These are phyloP conservation scores for Tupaia chinensis DNA, from an alignment of 2,113 vertebrate species.

Conservation along the genomic window DNA sequence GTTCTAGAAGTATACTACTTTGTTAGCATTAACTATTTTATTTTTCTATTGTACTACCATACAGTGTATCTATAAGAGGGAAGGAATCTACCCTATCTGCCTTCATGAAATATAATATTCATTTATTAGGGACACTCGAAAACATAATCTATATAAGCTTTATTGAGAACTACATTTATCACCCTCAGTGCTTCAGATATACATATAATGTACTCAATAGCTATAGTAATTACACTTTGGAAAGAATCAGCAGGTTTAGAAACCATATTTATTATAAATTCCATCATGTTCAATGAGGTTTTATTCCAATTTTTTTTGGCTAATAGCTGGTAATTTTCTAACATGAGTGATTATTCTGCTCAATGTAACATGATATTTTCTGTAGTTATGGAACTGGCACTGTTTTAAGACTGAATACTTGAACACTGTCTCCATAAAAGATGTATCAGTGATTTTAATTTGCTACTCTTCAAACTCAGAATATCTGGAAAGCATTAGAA, in stretches of 20 bases:
- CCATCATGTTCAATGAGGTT: background rate
- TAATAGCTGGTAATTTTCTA: constrained; percentile 28
- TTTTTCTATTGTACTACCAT: background rate
- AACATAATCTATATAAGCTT: background rate
- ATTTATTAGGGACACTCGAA: constrained; percentile 3
- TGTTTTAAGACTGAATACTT: background rate
- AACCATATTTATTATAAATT: background rate
- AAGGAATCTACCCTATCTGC: background rate
- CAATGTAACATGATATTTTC: background rate
- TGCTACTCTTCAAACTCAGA: background rate
- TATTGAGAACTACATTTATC: background rate
- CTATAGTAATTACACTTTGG: background rate
- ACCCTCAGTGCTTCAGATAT: background rate
- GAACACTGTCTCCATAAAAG: background rate
- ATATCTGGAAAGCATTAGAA: background rate
- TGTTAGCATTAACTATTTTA: background rate
- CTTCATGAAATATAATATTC: background rate
- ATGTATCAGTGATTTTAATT: background rate
- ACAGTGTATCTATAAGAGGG: background rate
- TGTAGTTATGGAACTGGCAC: background rate
- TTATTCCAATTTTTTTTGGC: background rate
- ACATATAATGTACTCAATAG: background rate
- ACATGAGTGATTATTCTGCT: background rate
- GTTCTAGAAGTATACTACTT: background rate
- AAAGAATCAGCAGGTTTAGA: background rate